These are phyloP conservation scores for Spodoptera litura DNA, from an alignment of 1,140 invertebrate species.

Conservation along the genomic window DNA sequence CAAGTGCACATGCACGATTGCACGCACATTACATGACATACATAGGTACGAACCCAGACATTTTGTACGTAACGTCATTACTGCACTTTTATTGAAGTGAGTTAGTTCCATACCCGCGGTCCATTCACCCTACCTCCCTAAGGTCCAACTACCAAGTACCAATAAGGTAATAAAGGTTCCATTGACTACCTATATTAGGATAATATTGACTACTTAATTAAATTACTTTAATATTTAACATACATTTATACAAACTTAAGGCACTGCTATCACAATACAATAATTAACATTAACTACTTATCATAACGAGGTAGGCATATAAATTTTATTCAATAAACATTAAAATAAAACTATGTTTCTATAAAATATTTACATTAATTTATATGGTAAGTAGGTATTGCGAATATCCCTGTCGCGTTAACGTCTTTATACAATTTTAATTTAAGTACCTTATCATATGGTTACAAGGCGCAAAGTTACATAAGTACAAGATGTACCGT, in stretches of 20 bases:
- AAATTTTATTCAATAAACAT: not conserved
- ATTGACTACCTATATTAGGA: too few species aligned
- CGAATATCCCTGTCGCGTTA: slow-evolving; percentile 43
- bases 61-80: too few species aligned
- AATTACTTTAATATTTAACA: slow-evolving; percentile 32
- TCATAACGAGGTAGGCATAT: slow-evolving; percentile 63
- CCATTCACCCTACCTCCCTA: too few species aligned
- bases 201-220: not conserved
- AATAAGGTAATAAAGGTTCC: too few species aligned
- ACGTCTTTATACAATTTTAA: not conserved
- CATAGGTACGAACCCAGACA: too few species aligned
- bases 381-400: slow-evolving; percentile 42
- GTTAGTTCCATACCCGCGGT: too few species aligned
- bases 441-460: slow-evolving; percentile 11
- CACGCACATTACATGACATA: too few species aligned
- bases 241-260: slow-evolving; percentile 56
- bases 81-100: too few species aligned
- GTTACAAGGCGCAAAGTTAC: not conserved
- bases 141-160: not conserved
- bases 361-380: slow-evolving; percentile 37
- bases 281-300: slow-evolving; percentile 54
- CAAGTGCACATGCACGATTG: too few species aligned
- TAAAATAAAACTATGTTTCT: slow-evolving; percentile 4
- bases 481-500: not conserved
- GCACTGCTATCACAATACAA: slow-evolving; percentile 71